These are phyloP conservation scores for Parelbella ahira DNA, from an alignment of 2,888 invertebrate species.

Conservation along the genomic window DNA sequence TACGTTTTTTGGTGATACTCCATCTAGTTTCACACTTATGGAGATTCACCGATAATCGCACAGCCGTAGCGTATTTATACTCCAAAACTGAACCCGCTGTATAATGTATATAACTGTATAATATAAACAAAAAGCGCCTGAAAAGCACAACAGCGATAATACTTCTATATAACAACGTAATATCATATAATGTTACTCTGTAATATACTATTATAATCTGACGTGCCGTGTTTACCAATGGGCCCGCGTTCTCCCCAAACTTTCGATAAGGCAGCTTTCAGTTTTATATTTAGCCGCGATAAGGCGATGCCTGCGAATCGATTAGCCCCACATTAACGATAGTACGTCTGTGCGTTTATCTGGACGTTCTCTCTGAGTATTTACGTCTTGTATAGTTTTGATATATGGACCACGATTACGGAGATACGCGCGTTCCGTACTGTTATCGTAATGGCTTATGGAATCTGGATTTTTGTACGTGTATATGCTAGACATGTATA, in stretches of 20 bases:
- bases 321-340: slow-evolving; percentile 48
- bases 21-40: too few relatives aligned
- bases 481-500: background rate
- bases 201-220: too few relatives aligned
- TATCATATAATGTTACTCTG: too few relatives aligned
- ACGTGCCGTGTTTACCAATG: slow-evolving; percentile 35
- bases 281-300: slow-evolving; percentile 54
- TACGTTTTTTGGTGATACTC: too few relatives aligned
- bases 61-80: too few relatives aligned
- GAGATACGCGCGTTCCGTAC: slow-evolving; percentile 17
- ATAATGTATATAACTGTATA: too few relatives aligned
- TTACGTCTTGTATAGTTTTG: slow-evolving; percentile 33
- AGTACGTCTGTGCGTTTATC: slow-evolving; percentile 44
- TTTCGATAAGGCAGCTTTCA: slow-evolving; percentile 54
- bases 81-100: too few relatives aligned
- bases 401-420: slow-evolving; percentile 27
- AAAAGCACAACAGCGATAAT: too few relatives aligned
- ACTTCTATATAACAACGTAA: too few relatives aligned
- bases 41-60: too few relatives aligned
- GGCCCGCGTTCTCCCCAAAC: slow-evolving; percentile 38
- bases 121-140: too few relatives aligned
- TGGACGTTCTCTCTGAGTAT: slow-evolving; percentile 30
- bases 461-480: slow-evolving; percentile 18
- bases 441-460: slow-evolving; percentile 19
- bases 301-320: slow-evolving; percentile 53